Evolutionary conservation across 2,113 vertebrate genomes (phyloP), one percentile per base, ranked within the genome.

Genomic region (Potamarius usumacintae): DNA sequence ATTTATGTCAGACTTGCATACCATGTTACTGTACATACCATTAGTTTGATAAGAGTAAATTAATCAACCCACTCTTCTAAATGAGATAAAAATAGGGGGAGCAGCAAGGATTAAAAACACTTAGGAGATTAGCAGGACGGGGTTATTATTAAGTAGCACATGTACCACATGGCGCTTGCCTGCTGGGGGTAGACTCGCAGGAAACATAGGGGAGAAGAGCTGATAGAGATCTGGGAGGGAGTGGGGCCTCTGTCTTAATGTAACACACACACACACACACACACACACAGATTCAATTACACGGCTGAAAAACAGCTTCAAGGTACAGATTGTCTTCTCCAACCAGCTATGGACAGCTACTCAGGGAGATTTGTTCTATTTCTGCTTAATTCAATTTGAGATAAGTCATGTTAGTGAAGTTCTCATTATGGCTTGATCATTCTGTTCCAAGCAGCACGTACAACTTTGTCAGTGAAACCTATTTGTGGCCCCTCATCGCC

Each of bases 381-480:
- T 83, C 72, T 85, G 60, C 30, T 57, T 78, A 88, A 89, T 89
- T 87, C 79, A 80, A 88, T 91, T 86, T 87, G 67, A 18, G 27
- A 65, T 58, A 34, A 65, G 80, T 57, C 30, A 72, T 87, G 67
- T 83, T 48, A 22, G 79, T 82, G 72, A 87, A 85, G 84, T 86
- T 90, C 34, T 69, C 48, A 27, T 60, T 27, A 34, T 52, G 27
- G 82, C 63, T 85, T 5, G 22, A 50, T 87, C n/a, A 71, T 89
- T 83, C 85, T 82, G 80, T 82, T 88, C 58, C 34, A 71, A 58
- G 83, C 53, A 42, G 67, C 79, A 55, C 34, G 58, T 69, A 82
- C 77, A 86, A 81, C 80, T 86, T 80, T 62, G 88, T 86, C 69
- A 90, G 78, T 90, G 88, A 83, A 72, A 82, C 89, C 67, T 83